Evolutionary conservation across 64 coral and sea anemone species (phyloP), one percentile per base, ranked within the genome.

Genomic region (Pocillopora verrucosa): DNA sequence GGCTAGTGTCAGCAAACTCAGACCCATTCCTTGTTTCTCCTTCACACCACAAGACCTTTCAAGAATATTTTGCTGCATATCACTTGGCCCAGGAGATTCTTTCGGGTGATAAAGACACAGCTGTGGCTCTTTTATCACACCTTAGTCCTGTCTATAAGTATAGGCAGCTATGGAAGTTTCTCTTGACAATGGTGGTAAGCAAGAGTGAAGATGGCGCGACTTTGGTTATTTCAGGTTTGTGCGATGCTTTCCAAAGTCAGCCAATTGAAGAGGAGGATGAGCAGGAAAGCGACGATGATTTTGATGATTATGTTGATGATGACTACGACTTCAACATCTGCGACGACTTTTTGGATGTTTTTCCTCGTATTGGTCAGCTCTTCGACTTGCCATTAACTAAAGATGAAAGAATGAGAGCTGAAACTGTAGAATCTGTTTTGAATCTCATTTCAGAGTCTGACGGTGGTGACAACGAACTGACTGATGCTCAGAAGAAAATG

Each of bases 31-130:
- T 37, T 87, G 38, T n/a, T 87, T 57, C 58, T 37, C 84, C 26
- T 87, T 87, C 58, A 74, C 65, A 5, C 84, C 84, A 87, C 84
- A 87, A 87, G 34, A 73, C 85, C 9, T 87, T 87, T 30, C 70
- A 87, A 38, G 84, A 87, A 16, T 87, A 87, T 58, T 87, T 87
- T 11, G 65, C 67, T 56, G 84, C 84, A 14, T 87, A 70, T 3
- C 37, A 73, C 75, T n/a, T 77, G 38, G 37, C 45, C 37, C 37
- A 79, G 5, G 4, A 59, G 17, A 38, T 79, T 41, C 11, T 56
- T 58, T 58, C 45, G 9, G 7, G 56, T 2, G 19, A 59, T 19
- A 79, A 58, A 79, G 76, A 58, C 19, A 4, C 10, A 58, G 76
- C 45, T 5, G 2, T 58, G 11, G 11, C 41, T 51, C 56, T 26